These are phyloP conservation scores for Pseudomyrmex concolor DNA, from an alignment of 1,140 invertebrate species.

Conservation along the genomic window DNA sequence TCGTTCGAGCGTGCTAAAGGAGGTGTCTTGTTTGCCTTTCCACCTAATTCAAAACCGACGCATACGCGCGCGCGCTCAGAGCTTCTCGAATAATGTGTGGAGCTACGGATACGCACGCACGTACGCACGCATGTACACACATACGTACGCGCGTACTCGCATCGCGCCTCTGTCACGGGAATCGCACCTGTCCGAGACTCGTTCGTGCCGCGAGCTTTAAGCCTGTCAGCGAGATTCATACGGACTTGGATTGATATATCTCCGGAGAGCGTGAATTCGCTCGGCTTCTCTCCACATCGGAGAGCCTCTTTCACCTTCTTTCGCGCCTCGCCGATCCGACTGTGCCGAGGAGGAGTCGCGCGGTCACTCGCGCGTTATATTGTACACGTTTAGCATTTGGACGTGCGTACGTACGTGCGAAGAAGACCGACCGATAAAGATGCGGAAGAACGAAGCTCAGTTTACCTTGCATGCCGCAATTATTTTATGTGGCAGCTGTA, in stretches of 20 bases:
- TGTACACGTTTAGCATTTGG: constrained; percentile 17
- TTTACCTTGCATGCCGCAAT: constrained; percentile 19
- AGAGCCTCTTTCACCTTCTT: constrained; percentile 40
- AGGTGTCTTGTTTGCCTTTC: constrained; percentile 70
- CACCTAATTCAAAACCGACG: constrained; percentile 67
- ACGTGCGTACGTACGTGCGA: neutral
- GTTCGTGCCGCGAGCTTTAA: constrained; percentile 71
- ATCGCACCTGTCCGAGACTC: constrained; percentile 74
- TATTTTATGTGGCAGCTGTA: constrained; percentile 32
- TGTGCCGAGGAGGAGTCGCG: constrained; percentile 26
- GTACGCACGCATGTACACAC: neutral
- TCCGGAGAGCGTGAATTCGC: constrained; percentile 62
- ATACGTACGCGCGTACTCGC: neutral
- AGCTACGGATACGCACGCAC: constrained; percentile 7
- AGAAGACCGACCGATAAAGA: constrained; percentile 39
- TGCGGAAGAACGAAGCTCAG: constrained; percentile 22
- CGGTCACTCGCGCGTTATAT: constrained; percentile 31
- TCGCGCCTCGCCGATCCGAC: constrained; percentile 37
- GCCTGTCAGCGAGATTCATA: constrained; percentile 77
- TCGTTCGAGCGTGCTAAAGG: constrained; percentile 59
- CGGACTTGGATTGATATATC: constrained; percentile 77
- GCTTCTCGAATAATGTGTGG: constrained; percentile 32
- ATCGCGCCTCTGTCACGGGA: constrained; percentile 70
- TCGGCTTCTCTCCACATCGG: constrained; percentile 11
- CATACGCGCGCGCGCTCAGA: constrained; percentile 26